Percentiles rank a stretch among this genome's conserved stretches.
These are phyloP conservation scores for Chloromyia formosa DNA, from an alignment of 2,888 invertebrate species.

Conservation along the genomic window DNA sequence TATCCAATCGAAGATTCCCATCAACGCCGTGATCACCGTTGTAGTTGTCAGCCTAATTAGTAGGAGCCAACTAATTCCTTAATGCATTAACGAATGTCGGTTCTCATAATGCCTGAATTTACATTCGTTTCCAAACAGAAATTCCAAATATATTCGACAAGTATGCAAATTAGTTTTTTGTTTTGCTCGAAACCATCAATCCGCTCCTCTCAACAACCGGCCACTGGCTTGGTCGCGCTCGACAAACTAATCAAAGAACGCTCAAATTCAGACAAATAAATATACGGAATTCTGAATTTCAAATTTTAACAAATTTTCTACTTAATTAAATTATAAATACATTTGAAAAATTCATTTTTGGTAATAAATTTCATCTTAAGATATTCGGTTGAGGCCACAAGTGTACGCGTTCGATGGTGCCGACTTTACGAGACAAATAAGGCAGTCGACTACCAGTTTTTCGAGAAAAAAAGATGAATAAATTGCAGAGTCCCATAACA, in stretches of 20 bases:
- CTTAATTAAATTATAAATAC: conserved; percentile 44
- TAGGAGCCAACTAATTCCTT: conserved; percentile 43
- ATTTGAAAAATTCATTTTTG: conserved; percentile 40
- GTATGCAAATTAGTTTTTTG: conserved; percentile 39
- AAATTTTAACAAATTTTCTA: conserved; percentile 44
- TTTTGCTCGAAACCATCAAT: neutral
- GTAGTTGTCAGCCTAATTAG: conserved; percentile 43
- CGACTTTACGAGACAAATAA: conserved; percentile 16
- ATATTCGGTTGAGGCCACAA: neutral
- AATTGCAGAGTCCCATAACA: conserved; percentile 19
- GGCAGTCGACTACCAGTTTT: conserved; percentile 30
- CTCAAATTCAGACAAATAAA: neutral
- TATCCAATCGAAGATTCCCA: conserved; percentile 22
- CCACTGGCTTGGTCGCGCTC: neutral
- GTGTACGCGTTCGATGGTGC: neutral
- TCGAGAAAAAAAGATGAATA: conserved; percentile 8
- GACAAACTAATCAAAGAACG: neutral
- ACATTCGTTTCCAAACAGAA: conserved; percentile 21
- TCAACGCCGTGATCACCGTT: conserved; percentile 23
- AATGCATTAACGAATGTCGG: conserved; percentile 35
- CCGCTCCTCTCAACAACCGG: neutral
- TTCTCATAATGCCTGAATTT: conserved; percentile 33
- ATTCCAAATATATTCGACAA: neutral
- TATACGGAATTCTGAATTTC: conserved; percentile 35
- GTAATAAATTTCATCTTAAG: conserved; percentile 20